These are phyloP conservation scores for Ichneumoninae sp. DNA, from an alignment of 2,888 invertebrate species.

Conservation along the genomic window DNA sequence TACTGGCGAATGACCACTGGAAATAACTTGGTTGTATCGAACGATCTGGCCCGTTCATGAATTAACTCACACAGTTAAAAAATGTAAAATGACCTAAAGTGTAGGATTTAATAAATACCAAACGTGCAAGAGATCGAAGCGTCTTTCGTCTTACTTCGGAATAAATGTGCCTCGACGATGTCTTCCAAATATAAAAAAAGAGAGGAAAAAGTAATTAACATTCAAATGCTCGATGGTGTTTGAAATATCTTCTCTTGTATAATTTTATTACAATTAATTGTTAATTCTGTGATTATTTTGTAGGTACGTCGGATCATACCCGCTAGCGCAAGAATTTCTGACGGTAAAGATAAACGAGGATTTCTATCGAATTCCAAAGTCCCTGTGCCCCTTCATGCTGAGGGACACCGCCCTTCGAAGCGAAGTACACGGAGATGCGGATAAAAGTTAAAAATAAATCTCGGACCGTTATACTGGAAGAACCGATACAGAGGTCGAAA, in stretches of 20 bases:
- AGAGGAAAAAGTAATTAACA: background rate
- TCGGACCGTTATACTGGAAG: background rate
- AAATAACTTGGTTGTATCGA: no score
- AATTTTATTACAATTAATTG: background rate
- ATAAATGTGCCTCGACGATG: background rate
- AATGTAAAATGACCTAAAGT: no score
- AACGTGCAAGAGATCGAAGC: no score
- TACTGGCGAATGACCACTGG: conserved; percentile 53
- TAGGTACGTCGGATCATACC: conserved; percentile 6
- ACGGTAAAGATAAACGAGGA: conserved; percentile 37
- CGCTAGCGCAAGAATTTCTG: conserved; percentile 36
- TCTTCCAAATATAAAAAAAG: background rate
- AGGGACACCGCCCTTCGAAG: conserved; percentile 18
- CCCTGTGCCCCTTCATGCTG: conserved; percentile 35
- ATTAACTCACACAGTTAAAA: conserved; percentile 40
- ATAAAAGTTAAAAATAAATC: background rate
- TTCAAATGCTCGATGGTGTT: background rate
- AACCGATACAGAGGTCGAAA: background rate
- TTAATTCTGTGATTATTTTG: conserved; percentile 16
- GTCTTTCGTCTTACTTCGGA: no score
- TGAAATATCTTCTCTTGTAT: background rate
- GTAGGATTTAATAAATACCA: no score
- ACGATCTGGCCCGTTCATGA: no score
- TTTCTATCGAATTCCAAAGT: conserved; percentile 48
- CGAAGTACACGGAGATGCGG: background rate